Evolutionary conservation across 2,888 invertebrate species (phyloP).

Genomic region (Shargacucullia verbasci): DNA sequence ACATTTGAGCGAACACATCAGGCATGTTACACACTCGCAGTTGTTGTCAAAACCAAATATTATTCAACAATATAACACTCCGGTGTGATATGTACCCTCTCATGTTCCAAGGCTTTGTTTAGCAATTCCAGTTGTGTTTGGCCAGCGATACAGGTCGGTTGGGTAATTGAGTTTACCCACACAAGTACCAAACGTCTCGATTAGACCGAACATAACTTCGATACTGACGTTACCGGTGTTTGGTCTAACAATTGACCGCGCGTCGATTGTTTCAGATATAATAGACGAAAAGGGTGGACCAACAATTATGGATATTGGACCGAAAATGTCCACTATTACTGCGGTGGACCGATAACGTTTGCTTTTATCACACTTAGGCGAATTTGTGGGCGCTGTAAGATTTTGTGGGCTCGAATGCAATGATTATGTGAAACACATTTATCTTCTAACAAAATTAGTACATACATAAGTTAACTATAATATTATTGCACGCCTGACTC

Average conservation of each 20-base stretch:
- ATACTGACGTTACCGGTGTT: not conserved
- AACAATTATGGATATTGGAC: not conserved
- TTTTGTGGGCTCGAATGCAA: too few relatives aligned
- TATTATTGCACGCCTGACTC: too few relatives aligned
- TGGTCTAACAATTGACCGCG: not conserved
- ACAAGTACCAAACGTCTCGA: not conserved
- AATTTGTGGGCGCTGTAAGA: not conserved
- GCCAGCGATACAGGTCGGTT: constrained; percentile 4
- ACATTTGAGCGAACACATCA: too few relatives aligned
- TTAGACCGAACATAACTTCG: constrained; percentile 9
- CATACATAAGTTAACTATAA: too few relatives aligned
- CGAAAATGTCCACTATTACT: not conserved
- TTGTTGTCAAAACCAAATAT: not conserved
- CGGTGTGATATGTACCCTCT: constrained; percentile 3
- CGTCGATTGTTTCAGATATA: constrained; percentile 3
- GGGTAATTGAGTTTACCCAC: constrained; percentile 23
- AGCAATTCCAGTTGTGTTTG: constrained; percentile 15
- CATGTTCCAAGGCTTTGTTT: constrained; percentile 15
- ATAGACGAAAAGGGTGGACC: not conserved
- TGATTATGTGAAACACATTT: too few relatives aligned
- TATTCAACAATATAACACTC: not conserved
- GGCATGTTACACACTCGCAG: too few relatives aligned
- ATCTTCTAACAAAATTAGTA: too few relatives aligned
- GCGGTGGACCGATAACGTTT: not conserved
- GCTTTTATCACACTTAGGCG: not conserved